Base-by-base conservation (phyloP, 2,113 vertebrate genomes). In the Sterrhoptilus dennistouni region DNA sequence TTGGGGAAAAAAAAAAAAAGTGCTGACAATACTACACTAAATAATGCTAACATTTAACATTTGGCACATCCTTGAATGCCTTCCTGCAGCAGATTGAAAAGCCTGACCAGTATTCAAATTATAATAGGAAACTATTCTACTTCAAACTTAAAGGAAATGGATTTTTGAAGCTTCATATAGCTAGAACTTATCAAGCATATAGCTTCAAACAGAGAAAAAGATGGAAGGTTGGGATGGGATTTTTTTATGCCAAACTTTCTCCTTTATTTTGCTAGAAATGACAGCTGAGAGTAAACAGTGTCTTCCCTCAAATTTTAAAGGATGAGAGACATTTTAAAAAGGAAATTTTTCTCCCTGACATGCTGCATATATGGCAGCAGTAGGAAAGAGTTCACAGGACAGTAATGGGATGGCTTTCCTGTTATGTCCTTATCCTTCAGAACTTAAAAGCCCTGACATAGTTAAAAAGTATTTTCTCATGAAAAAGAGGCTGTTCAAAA, bases 251-350 rank as follows among this genome's bases (percentile, higher is more conserved):
- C 25, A 75, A 45, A 79, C 25, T 72, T 94, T 54, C 65, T 85
- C 28, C 27, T 94, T 81, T 83, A 69, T 85, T 96, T 91, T 95
- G 13, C 49, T 87, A 76, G 65, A 82, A 93, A 76, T 82, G 49
- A 65, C 78, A 93, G 81, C 31, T 75, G 31, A 82, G 40, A 49
- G 60, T 79, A 84, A 89, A 87, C 4, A 14, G 49, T 80, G 42
- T 2, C 40, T 93, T 27, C 93, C 65, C 74, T 85, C 45, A 91
- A 53, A 76, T 72, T 36, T 83, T 38, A 83, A 72, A 87, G 19
- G 40, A 78, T 76, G 52, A 84, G 22, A 84, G 63, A 29, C 27
- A 57, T 75, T 94, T 85, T 85, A 91, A 65, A 40, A 69, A 42
- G 40, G 24, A 81, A 28, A 38, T 14, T 63, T 72, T 93, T 83